A percentile compares a stretch with the other conserved stretches of the same genome.
Conservation (phyloP, 2,888 invertebrate genomes). For the Helleia helle region DNA sequence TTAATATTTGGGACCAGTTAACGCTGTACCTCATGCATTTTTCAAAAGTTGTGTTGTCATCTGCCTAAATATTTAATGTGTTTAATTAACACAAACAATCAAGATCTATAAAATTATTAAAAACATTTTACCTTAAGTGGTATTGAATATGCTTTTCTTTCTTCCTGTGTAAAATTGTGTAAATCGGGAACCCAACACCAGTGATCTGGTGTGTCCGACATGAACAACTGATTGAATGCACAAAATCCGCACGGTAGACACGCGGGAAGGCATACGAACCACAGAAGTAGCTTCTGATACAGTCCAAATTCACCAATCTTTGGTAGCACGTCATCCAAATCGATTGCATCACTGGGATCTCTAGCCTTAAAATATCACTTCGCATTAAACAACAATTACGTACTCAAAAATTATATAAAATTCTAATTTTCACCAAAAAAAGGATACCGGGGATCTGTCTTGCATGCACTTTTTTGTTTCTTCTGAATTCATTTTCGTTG, state of each 20-base stretch:
- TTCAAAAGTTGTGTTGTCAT: slow-evolving; percentile 70
- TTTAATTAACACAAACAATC: neutral
- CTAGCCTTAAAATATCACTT: slow-evolving; percentile 33
- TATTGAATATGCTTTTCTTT: slow-evolving; percentile 78
- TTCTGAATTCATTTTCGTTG: slow-evolving; percentile 17
- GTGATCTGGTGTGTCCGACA: slow-evolving; percentile 89
- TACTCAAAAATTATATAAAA: slow-evolving; percentile 12
- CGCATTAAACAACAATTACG: slow-evolving; percentile 7
- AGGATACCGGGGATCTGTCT: slow-evolving; percentile 37
- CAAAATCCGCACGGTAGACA: slow-evolving; percentile 93
- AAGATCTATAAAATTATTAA: slow-evolving; percentile 2
- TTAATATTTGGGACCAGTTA: slow-evolving; percentile 77
- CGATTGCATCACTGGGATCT: slow-evolving; percentile 71
- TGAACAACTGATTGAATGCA: slow-evolving; percentile 94
- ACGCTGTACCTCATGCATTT: slow-evolving; percentile 82
- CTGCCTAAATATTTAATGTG: slow-evolving; percentile 29
- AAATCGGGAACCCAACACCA: slow-evolving; percentile 88
- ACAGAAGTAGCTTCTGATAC: slow-evolving; percentile 88
- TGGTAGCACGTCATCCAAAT: slow-evolving; percentile 88
- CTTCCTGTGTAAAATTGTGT: slow-evolving; percentile 69
- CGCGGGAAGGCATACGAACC: slow-evolving; percentile 90
- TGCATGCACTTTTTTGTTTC: slow-evolving; percentile 28
- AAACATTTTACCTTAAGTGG: slow-evolving; percentile 64
- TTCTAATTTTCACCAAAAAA: neutral
- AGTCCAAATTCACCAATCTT: slow-evolving; percentile 92